Evolutionary conservation across 2,113 vertebrate species (phyloP).

Genomic region (Ahaetulla prasina): DNA sequence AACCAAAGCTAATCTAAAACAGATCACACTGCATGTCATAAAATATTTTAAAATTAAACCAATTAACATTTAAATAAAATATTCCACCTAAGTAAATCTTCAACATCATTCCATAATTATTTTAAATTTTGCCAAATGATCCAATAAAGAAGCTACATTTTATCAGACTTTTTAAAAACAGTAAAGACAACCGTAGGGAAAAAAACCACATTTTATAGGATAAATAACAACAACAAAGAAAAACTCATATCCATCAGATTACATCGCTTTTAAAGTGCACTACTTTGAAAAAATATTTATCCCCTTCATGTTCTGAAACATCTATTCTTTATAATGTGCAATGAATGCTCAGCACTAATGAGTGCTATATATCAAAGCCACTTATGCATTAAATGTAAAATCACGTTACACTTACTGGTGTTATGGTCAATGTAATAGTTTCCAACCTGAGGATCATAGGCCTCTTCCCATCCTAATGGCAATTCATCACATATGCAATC

Average conservation of each 20-base stretch:
- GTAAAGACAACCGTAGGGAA: not conserved
- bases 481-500: slow-evolving; percentile 97
- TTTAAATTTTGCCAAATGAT: not conserved
- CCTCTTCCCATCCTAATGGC: slow-evolving; percentile 96
- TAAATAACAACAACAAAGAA: not conserved
- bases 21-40: not conserved
- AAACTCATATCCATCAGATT: not conserved
- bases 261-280: not conserved
- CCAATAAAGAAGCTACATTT: not conserved
- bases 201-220: not conserved
- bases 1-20: not conserved
- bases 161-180: not conserved
- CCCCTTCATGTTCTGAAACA: not conserved
- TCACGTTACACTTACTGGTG: slow-evolving; percentile 80
- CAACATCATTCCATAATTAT: not conserved
- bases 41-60: not conserved
- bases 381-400: not conserved
- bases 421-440: slow-evolving; percentile 98
- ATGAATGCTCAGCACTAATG: not conserved
- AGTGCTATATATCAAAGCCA: not conserved
- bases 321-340: not conserved
- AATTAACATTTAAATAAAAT: not conserved
- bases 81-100: not conserved
- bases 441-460: slow-evolving; percentile 87
- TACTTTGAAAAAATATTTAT: not conserved